Percentiles rank a stretch among this genome's conserved stretches.
These are phyloP conservation scores for Octopus sinensis DNA, from an alignment of 1,140 invertebrate genomes.

Conservation along the genomic window DNA sequence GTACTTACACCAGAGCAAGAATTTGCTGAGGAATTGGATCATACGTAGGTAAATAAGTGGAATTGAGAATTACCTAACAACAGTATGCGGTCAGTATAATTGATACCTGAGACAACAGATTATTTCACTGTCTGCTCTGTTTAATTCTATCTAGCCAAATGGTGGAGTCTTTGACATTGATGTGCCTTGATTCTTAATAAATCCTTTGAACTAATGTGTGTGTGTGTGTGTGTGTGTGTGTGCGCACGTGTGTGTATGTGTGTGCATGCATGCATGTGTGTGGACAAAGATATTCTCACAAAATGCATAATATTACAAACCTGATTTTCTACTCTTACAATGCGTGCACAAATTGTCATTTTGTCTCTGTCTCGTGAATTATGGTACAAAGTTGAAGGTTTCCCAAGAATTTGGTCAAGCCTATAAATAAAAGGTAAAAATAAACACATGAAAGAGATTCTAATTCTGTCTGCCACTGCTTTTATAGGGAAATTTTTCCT, in stretches of 20 bases:
- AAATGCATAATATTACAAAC: conserved; percentile 27
- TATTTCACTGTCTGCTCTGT: no score
- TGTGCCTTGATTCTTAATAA: no score
- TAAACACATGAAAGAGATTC: not conserved
- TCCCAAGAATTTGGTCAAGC: conserved; percentile 79
- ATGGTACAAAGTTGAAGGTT: conserved; percentile 62
- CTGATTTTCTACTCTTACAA: conserved; percentile 77
- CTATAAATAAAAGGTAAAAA: conserved; percentile 54
- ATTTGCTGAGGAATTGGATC: no score
- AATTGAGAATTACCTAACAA: no score
- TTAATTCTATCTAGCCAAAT: no score
- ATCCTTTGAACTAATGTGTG: not conserved
- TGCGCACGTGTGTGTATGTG: not conserved
- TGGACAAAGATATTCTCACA: not conserved
- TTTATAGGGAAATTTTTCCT: not conserved
- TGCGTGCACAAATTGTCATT: conserved; percentile 74
- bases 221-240: not conserved
- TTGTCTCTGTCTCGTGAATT: conserved; percentile 67
- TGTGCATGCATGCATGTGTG: not conserved
- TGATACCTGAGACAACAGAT: no score
- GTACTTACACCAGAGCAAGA: no score
- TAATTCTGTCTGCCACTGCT: not conserved
- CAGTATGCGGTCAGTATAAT: no score
- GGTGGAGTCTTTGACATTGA: no score
- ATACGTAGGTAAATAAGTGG: no score